phyloP scores from a whole-genome alignment of 2,113 vertebrate species.

The Athene noctua region DNA sequence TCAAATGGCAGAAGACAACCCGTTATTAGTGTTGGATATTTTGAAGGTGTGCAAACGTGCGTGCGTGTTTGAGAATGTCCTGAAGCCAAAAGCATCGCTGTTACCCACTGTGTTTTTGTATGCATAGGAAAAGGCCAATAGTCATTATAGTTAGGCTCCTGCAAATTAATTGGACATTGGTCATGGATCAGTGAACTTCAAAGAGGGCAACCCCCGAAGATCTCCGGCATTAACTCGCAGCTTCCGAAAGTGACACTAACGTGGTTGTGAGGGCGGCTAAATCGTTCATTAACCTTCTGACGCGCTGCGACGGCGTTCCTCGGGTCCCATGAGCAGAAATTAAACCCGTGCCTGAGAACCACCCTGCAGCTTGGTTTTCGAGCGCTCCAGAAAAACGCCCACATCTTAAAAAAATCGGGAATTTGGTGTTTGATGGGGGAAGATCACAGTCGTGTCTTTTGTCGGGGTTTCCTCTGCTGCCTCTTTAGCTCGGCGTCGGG shows the following conservation, averaged over 20 bases:
- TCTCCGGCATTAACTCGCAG: slow-evolving; percentile 49
- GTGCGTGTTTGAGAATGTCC: neutral
- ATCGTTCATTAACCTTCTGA: slow-evolving; percentile 59
- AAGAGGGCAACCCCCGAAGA: slow-evolving; percentile 61
- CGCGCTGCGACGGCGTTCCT: neutral
- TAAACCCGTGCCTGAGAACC: neutral
- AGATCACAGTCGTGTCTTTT: neutral
- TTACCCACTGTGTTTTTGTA: slow-evolving; percentile 49
- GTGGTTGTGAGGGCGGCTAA: slow-evolving; percentile 43
- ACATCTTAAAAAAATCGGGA: rapidly evolving
- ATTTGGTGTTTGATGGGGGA: neutral
- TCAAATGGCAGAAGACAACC: neutral
- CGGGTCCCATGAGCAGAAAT: neutral
- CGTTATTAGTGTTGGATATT: neutral
- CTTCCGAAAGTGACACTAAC: slow-evolving; percentile 61
- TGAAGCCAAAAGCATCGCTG: neutral
- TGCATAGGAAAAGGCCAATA: slow-evolving; percentile 55
- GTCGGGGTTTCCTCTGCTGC: neutral
- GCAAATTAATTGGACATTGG: slow-evolving; percentile 69
- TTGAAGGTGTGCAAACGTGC: neutral
- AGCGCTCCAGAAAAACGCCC: rapidly evolving
- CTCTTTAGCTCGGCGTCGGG: neutral
- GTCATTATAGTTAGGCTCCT: slow-evolving; percentile 61
- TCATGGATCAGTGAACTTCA: slow-evolving; percentile 70
- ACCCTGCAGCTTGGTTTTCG: neutral